These are phyloP conservation scores for Podarcis raffonei DNA, from an alignment of 2,113 vertebrate species.

Conservation along the genomic window DNA sequence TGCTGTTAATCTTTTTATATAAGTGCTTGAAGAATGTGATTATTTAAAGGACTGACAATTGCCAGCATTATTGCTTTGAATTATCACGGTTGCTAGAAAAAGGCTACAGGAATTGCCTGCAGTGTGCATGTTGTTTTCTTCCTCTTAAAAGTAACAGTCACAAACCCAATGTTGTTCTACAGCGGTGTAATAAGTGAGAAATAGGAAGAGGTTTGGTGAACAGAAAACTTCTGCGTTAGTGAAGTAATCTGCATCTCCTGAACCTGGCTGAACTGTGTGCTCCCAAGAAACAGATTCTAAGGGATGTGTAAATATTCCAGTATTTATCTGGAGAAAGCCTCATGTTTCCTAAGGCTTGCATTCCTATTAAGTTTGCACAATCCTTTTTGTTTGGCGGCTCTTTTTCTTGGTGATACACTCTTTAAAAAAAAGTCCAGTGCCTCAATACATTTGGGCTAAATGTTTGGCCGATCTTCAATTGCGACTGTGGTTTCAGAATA, in stretches of 20 bases:
- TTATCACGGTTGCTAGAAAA: neutral
- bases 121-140: neutral
- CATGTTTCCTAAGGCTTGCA: neutral
- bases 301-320: neutral
- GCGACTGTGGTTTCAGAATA: neutral
- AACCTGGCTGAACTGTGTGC: neutral
- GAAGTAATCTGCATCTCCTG: neutral
- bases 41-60: neutral
- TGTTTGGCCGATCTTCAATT: accelerated
- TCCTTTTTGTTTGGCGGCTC: accelerated
- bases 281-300: neutral
- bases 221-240: neutral
- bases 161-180: neutral
- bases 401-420: neutral
- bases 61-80: neutral
- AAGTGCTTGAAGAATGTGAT: neutral
- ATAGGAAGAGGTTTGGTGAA: neutral
- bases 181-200: neutral
- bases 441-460: neutral
- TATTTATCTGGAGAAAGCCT: neutral
- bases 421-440: neutral
- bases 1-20: neutral
- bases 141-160: neutral
- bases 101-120: neutral
- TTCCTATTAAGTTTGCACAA: accelerated